Base-by-base conservation (phyloP, 92 coral and sea anemone species). In the Pocillopora grandis region DNA sequence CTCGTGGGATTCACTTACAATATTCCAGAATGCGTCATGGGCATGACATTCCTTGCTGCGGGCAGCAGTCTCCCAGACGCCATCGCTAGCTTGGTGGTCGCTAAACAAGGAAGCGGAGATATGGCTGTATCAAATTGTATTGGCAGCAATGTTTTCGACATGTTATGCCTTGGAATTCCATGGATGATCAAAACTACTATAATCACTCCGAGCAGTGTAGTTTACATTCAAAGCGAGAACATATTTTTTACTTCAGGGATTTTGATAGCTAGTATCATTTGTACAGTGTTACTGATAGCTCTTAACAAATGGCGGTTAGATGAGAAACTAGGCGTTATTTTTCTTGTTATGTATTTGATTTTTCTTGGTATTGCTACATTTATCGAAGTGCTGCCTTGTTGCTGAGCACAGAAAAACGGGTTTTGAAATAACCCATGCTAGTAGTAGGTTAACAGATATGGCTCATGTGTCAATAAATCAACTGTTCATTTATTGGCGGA, bases 11-110 rank as follows among this genome's bases (percentile, higher is more conserved):
- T 91, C 80, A 97, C 99, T 87, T 92, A 92, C 73, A 89, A 88
- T 21, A 94, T 97, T 85, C 99, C 99, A 86, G 99, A 97, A 76
- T 91, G 99, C 89, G 98, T 94, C 87, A 85, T 97, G 99, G 99
- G 99, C 65, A 89, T 97, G 94, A 97, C 99, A 33, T 93, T 97
- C 84, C 95, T 97, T n/a, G 99, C 99, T 74, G 99, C 99, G 15
- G 99, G 99, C 81, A 94, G 98, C 91, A 97, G 99, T 89, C 93
- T 97, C 88, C 99, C 99, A 81, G 99, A 97, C 87, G 98, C 98
- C 87, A 97, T 97, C 77, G 95, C 99, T 78, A 97, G 99, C 87
- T 86, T 97, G 84, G 99, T 97, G 14, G 98, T 94, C 52, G 95
- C 98, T 49, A 90, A 90, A 71, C 97, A 94, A 92, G 98, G 98